Evolutionary conservation across 1,140 invertebrate genomes (phyloP), one percentile per base, ranked within the genome.

Genomic region (Vanessa atalanta): DNA sequence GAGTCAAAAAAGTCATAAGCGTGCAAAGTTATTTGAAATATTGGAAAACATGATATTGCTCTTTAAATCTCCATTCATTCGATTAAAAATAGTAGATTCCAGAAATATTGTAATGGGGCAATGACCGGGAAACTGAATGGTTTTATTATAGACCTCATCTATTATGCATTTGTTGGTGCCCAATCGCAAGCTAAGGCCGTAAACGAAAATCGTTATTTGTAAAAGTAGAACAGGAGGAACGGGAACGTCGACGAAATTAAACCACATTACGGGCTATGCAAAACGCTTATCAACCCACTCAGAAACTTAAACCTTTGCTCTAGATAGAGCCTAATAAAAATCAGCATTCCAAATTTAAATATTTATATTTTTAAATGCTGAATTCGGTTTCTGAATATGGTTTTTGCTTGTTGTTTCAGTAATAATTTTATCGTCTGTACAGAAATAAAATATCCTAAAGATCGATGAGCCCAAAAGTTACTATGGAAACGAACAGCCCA

Each of bases 201-300:
- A 86, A 84, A 86, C 82, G 85, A 88, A 90, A 88, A 91, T 91
- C 85, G 88, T 91, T 90, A 89, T 79, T 70, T 72, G 75, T 82
- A 74, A 80, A 86, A 83, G 79, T 85, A 72, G 83, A 84, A 73
- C 81, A 82, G 67, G 61, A 76, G 72, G 70, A 75, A 79, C 73
- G 72, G 70, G 57, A 57, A 71, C 65, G 71, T 76, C 55, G 53
- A 70, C 70, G 57, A 57, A 73, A 81, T 73, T 72, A 77, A 79
- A 73, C 73, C 78, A 81, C 74, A 71, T 76, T 70, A 72, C 65
- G 72, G 48, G 74, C 55, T 68, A 76, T 76, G 70, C 69, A 76
- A 76, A 70, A 72, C 43, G 64, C 47, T 72, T 71, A 71, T 76
- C 26, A 13, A 60, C 31, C 68, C 53, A 47, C 60, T 12, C 37